These are phyloP conservation scores for Vesta saturnalis DNA, from an alignment of 2,888 invertebrate species.

Conservation along the genomic window DNA sequence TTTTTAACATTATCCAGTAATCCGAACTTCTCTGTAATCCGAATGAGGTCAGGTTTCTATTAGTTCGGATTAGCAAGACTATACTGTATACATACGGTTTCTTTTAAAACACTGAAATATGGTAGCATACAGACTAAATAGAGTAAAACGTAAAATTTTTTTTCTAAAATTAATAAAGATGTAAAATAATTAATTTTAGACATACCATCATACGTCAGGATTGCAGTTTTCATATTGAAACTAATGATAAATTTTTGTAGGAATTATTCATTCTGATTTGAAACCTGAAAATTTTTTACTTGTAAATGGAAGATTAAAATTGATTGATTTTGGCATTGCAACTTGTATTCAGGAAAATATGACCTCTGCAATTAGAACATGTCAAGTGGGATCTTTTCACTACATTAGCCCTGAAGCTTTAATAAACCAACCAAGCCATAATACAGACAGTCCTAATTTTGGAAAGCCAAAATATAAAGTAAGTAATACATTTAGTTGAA, in stretches of 20 bases:
- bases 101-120: no score
- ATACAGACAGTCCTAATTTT: conserved; percentile 55
- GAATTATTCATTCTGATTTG: conserved; percentile 95
- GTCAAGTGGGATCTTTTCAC: conserved; percentile 88
- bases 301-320: conserved; percentile 84
- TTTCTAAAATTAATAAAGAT: no score
- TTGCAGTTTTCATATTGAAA: no score
- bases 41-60: no score
- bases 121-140: no score
- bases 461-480: conserved; percentile 65
- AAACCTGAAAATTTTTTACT: conserved; percentile 97
- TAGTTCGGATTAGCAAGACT: no score
- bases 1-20: no score
- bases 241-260: conserved; percentile 62
- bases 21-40: no score
- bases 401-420: conserved; percentile 97
- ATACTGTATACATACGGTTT: no score
- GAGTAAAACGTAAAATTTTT: no score
- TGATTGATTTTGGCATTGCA: conserved; percentile 98
- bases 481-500: conserved; percentile 18
- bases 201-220: no score
- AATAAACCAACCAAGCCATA: conserved; percentile 66
- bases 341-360: conserved; percentile 86
- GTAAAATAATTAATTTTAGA: no score
- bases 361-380: conserved; percentile 87